phyloP scores from a whole-genome alignment of 2,888 invertebrate genomes.

The Parapristionchus giblindavisi region DNA sequence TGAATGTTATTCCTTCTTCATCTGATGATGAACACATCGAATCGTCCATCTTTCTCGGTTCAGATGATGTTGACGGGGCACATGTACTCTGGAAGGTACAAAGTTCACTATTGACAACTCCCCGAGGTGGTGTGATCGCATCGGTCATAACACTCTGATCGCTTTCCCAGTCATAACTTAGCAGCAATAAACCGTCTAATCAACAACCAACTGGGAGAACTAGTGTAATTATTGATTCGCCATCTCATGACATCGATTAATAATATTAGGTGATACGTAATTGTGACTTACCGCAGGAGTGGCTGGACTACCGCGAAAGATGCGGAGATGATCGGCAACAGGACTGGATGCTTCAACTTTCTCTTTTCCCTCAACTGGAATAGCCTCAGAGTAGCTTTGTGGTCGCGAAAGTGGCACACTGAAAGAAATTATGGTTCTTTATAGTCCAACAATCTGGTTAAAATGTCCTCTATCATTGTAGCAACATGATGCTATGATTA shows the following conservation, averaged over 20 bases:
- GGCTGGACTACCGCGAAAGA: constrained; percentile 17
- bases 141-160: too few species aligned
- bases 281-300: constrained; percentile 8
- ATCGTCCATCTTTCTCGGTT: constrained; percentile 24
- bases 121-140: neutral
- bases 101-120: too few species aligned
- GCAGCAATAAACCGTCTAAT: too few species aligned
- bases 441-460: too few species aligned
- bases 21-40: constrained; percentile 8
- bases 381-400: neutral
- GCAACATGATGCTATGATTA: too few species aligned
- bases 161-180: too few species aligned
- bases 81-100: neutral
- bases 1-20: neutral
- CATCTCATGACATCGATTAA: too few species aligned
- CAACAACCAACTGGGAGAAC: too few species aligned
- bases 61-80: neutral
- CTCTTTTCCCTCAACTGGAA: constrained; percentile 33
- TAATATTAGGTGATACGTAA: too few species aligned
- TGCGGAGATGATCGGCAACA: constrained; percentile 24
- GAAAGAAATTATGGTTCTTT: too few species aligned
- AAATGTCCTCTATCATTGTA: too few species aligned
- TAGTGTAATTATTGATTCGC: too few species aligned
- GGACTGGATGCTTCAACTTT: constrained; percentile 1
- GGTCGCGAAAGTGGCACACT: neutral